A percentile compares a stretch with the other conserved stretches of the same genome.
phyloP scores from a whole-genome alignment of 1,140 invertebrate species.

The Megalopta genalis region DNA sequence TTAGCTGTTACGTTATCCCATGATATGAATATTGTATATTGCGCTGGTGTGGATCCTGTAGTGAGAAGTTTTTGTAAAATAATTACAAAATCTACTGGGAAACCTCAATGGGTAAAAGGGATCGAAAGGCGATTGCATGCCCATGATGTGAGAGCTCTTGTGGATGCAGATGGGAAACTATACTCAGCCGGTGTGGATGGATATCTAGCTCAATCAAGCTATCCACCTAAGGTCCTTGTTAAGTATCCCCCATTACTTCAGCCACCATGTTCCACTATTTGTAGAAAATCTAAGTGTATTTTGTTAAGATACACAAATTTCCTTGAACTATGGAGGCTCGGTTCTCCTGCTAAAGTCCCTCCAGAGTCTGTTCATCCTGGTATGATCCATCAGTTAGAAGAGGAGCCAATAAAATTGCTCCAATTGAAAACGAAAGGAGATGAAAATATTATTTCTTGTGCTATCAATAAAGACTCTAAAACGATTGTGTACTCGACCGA shows the following conservation, averaged over 20 bases:
- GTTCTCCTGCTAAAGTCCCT: slow-evolving; percentile 64
- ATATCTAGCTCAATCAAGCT: slow-evolving; percentile 85
- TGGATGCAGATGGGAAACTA: slow-evolving; percentile 83
- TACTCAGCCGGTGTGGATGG: slow-evolving; percentile 91
- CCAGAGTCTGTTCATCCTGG: slow-evolving; percentile 59
- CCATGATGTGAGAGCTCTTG: slow-evolving; percentile 90
- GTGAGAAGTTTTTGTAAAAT: slow-evolving; percentile 86
- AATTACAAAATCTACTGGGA: slow-evolving; percentile 81
- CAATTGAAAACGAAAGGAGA: slow-evolving; percentile 82
- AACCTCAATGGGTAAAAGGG: slow-evolving; percentile 88
- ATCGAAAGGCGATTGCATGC: slow-evolving; percentile 85
- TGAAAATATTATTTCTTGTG: slow-evolving; percentile 84
- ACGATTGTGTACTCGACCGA: slow-evolving; percentile 88
- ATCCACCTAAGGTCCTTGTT: slow-evolving; percentile 84
- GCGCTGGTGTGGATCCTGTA: slow-evolving; percentile 90
- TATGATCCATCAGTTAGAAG: slow-evolving; percentile 72
- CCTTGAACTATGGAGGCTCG: slow-evolving; percentile 84
- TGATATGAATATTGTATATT: slow-evolving; percentile 86
- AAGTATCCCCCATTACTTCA: slow-evolving; percentile 87
- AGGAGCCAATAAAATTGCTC: slow-evolving; percentile 84
- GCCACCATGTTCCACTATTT: slow-evolving; percentile 82
- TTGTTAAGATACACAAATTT: slow-evolving; percentile 86
- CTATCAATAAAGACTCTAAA: slow-evolving; percentile 85
- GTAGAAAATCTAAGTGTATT: slow-evolving; percentile 78
- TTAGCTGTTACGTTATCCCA: slow-evolving; percentile 86